phyloP scores from a whole-genome alignment of 2,797 vertebrate genomes.

The Rhinatrema bivittatum region DNA sequence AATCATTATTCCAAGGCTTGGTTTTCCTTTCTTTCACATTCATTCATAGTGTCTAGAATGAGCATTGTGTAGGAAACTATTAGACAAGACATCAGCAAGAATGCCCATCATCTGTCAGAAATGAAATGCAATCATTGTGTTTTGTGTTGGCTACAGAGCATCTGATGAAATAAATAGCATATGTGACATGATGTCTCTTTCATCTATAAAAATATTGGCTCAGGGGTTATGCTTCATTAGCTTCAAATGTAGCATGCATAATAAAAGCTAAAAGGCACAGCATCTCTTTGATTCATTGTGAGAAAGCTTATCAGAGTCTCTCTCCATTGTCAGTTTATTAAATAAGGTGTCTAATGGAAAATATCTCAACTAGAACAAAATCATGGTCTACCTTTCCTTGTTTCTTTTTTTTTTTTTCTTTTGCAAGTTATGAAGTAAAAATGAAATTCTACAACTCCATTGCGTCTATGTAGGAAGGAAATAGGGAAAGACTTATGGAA shows the following conservation, averaged over 20 bases:
- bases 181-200: conserved; percentile 51
- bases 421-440: conserved; percentile 15
- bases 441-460: conserved; percentile 6
- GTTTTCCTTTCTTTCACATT: conserved; percentile 23
- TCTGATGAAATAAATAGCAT: conserved; percentile 51
- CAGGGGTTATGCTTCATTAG: conserved; percentile 53
- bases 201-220: conserved; percentile 48
- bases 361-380: conserved; percentile 38
- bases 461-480: conserved; percentile 24
- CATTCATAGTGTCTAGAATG: conserved; percentile 17
- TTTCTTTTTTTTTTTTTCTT: too few relatives aligned
- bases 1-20: background rate
- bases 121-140: conserved; percentile 27
- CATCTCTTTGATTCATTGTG: conserved; percentile 56
- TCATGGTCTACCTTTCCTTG: too few relatives aligned
- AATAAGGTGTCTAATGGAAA: conserved; percentile 51
- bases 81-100: conserved; percentile 20
- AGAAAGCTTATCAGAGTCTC: conserved; percentile 45
- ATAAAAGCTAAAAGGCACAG: conserved; percentile 55
- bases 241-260: conserved; percentile 62
- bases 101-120: conserved; percentile 28
- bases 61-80: conserved; percentile 8
- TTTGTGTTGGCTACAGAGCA: conserved; percentile 32
- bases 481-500: background rate
- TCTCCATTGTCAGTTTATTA: conserved; percentile 60